Percentiles rank a stretch among this genome's conserved stretches.
phyloP scores from a whole-genome alignment of 1,140 invertebrate genomes.

The Vollenhovia emeryi region DNA sequence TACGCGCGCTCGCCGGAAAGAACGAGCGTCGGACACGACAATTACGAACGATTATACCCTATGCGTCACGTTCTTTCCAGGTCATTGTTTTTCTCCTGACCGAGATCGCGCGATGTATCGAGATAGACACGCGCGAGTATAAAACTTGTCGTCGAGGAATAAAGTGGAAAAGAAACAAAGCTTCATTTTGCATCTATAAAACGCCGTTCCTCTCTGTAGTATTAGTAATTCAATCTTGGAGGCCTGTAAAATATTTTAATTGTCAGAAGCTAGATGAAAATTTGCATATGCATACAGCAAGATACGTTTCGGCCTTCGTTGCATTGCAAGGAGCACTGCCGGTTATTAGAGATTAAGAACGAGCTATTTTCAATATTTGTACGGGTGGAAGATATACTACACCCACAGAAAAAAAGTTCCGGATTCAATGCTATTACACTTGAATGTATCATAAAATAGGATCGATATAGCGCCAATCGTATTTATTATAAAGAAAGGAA shows the following conservation, averaged over 20 bases:
- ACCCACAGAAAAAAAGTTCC: no score
- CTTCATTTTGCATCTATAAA: background rate
- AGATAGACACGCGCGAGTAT: background rate
- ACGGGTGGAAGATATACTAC: background rate
- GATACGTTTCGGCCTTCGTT: background rate
- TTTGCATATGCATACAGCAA: background rate
- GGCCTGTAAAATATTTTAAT: background rate
- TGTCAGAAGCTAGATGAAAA: background rate
- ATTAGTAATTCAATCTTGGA: background rate
- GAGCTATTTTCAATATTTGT: background rate
- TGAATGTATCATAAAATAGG: no score
- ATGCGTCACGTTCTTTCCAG: background rate
- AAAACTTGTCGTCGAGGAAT: background rate
- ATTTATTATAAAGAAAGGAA: no score
- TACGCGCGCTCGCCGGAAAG: slow-evolving; percentile 19
- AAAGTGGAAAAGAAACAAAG: background rate
- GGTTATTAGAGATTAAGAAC: background rate
- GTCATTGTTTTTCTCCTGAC: background rate
- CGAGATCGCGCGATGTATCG: slow-evolving; percentile 3
- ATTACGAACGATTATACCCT: slow-evolving; percentile 13
- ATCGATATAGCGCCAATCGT: no score
- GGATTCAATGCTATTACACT: no score
- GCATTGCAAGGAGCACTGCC: background rate
- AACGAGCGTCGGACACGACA: background rate
- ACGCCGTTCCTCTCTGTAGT: background rate